phyloP scores from a whole-genome alignment of 1,140 invertebrate species.

The Drosophila fuyamai region DNA sequence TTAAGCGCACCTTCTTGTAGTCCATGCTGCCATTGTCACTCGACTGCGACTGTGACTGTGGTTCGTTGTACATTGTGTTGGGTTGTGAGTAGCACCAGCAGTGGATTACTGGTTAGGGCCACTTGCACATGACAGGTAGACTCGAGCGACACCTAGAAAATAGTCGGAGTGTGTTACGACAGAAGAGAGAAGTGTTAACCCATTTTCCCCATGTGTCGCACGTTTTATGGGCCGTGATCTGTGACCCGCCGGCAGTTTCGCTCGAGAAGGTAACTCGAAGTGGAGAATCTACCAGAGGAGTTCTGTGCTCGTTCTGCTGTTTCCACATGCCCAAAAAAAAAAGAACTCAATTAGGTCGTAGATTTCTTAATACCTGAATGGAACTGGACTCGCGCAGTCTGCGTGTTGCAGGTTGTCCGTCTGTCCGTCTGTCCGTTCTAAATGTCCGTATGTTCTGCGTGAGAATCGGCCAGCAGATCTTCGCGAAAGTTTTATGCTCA shows the following conservation, averaged over 20 bases:
- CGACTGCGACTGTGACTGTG: slow-evolving; percentile 14
- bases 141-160: slow-evolving; percentile 64
- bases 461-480: slow-evolving; percentile 43
- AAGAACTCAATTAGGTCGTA: slow-evolving; percentile 50
- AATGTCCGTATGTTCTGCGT: slow-evolving; percentile 42
- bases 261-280: slow-evolving; percentile 61
- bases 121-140: slow-evolving; percentile 55
- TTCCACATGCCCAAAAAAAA: slow-evolving; percentile 46
- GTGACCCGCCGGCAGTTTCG: slow-evolving; percentile 73
- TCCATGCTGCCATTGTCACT: slow-evolving; percentile 34
- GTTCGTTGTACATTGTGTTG: slow-evolving; percentile 61
- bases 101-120: slow-evolving; percentile 24
- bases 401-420: slow-evolving; percentile 3
- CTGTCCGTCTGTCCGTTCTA: slow-evolving; percentile 1
- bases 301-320: slow-evolving; percentile 43
- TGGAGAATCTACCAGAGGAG: slow-evolving; percentile 20
- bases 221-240: slow-evolving; percentile 63
- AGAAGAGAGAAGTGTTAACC: slow-evolving; percentile 51
- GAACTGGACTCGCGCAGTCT: slow-evolving; percentile 43
- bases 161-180: slow-evolving; percentile 68
- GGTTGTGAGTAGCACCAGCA: slow-evolving; percentile 31
- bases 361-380: slow-evolving; percentile 55
- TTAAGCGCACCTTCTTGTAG: slow-evolving; percentile 80
- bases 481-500: slow-evolving; percentile 71
- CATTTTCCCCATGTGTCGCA: slow-evolving; percentile 63